Conservation (phyloP, 2,797 vertebrate species). For the Emydoidea blandingii region DNA sequence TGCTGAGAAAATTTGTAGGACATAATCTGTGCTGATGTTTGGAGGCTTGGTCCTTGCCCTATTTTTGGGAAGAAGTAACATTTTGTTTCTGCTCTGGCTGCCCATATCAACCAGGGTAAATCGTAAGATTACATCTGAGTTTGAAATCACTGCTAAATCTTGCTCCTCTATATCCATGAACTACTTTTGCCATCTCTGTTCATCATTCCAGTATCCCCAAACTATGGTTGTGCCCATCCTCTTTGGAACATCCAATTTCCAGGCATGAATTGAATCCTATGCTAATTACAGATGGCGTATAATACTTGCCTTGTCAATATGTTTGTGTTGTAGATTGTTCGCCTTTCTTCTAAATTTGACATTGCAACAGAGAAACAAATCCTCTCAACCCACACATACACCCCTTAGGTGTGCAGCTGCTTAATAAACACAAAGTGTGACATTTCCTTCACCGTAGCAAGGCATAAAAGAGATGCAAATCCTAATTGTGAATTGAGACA, state of each 20-base stretch:
- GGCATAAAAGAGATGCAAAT: conserved; percentile 39
- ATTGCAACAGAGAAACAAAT: neutral
- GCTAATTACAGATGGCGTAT: neutral
- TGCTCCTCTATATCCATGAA: neutral
- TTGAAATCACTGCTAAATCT: neutral
- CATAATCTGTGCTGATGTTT: neutral
- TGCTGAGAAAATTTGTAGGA: conserved; percentile 35
- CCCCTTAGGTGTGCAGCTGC: conserved; percentile 2
- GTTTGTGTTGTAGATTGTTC: neutral
- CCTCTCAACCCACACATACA: conserved; percentile 3
- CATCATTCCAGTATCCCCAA: neutral
- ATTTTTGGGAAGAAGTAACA: neutral
- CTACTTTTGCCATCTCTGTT: neutral
- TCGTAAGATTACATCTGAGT: neutral
- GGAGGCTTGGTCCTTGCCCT: conserved; percentile 27
- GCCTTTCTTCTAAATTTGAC: neutral
- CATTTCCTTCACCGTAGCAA: conserved; percentile 47
- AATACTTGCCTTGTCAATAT: neutral
- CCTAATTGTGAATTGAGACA: conserved; percentile 29
- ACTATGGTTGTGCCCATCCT: neutral
- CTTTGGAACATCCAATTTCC: neutral
- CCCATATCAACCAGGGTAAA: neutral
- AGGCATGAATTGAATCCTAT: neutral
- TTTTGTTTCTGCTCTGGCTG: conserved; percentile 4
- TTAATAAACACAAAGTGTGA: conserved; percentile 48